These are phyloP conservation scores for Urocitellus parryii DNA, from an alignment of 2,113 vertebrate species.

Conservation along the genomic window DNA sequence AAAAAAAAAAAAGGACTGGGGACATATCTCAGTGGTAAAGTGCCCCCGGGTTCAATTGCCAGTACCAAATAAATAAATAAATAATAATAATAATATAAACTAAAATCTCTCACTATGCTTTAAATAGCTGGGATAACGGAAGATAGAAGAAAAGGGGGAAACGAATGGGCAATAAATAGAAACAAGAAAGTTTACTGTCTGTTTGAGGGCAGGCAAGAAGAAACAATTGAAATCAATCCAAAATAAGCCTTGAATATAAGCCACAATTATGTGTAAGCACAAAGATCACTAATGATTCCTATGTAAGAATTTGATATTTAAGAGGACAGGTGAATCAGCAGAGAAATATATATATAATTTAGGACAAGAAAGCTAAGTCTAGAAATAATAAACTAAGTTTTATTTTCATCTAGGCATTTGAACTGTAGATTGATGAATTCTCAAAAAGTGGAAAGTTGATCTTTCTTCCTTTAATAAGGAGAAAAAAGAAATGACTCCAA, in stretches of 20 bases:
- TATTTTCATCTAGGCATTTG: conserved; percentile 51
- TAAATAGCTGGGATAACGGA: conserved; percentile 19
- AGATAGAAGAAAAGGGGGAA: conserved; percentile 2
- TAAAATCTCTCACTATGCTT: conserved; percentile 49
- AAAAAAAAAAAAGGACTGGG: no score
- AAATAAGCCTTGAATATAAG: conserved; percentile 58
- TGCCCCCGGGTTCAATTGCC: no score
- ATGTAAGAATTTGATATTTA: no score
- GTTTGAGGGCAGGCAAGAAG: conserved; percentile 10
- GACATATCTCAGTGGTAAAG: no score
- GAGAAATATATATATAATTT: not conserved
- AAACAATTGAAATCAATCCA: conserved; percentile 70
- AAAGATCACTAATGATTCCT: conserved; percentile 13
- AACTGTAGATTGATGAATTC: not conserved
- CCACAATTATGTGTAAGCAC: conserved; percentile 56
- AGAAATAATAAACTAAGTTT: not conserved
- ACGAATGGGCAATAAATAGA: not conserved
- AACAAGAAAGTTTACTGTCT: conserved; percentile 34
- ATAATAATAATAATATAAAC: not conserved
- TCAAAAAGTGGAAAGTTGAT: conserved; percentile 36
- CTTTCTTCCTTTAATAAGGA: conserved; percentile 12
- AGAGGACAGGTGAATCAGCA: not conserved
- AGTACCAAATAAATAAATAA: no score
- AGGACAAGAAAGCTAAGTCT: not conserved
- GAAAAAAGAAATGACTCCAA: conserved; percentile 47